Evolutionary conservation across 2,888 invertebrate genomes (phyloP).

Genomic region (Drosophila longiperda): DNA sequence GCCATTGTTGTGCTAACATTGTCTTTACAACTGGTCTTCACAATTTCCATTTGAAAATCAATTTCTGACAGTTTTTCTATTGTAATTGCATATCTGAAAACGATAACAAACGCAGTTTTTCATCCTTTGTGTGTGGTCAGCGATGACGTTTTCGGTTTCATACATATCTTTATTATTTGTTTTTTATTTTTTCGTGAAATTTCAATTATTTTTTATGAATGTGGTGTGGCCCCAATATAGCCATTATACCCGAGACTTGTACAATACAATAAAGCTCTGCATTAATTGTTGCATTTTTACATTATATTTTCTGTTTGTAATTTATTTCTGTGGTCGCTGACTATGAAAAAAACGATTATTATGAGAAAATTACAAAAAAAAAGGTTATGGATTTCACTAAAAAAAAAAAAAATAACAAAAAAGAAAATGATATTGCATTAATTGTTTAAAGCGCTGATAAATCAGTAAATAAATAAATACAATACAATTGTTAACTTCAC

Average conservation of each 20-base stretch:
- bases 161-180: conserved; percentile 10
- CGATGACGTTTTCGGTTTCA: conserved; percentile 46
- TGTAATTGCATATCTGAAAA: conserved; percentile 47
- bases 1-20: conserved; percentile 49
- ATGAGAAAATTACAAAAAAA: not conserved
- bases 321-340: conserved; percentile 51
- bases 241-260: conserved; percentile 15
- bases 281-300: conserved; percentile 49
- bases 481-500: not conserved
- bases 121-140: conserved; percentile 52
- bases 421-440: not conserved
- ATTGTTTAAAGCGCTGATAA: not conserved
- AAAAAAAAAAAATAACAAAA: not conserved
- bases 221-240: not conserved
- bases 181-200: conserved; percentile 16
- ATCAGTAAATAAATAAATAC: not conserved
- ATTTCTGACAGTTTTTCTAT: conserved; percentile 68
- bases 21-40: conserved; percentile 27
- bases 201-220: conserved; percentile 49
- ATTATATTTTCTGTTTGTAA: conserved; percentile 48
- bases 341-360: conserved; percentile 8
- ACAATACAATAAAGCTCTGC: conserved; percentile 13
- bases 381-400: not conserved
- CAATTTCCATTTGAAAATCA: conserved; percentile 66
- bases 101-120: conserved; percentile 47